Evolutionary conservation across 2,888 invertebrate species (phyloP), one percentile per base, ranked within the genome.

Genomic region (Hemicrepidius hirtus): DNA sequence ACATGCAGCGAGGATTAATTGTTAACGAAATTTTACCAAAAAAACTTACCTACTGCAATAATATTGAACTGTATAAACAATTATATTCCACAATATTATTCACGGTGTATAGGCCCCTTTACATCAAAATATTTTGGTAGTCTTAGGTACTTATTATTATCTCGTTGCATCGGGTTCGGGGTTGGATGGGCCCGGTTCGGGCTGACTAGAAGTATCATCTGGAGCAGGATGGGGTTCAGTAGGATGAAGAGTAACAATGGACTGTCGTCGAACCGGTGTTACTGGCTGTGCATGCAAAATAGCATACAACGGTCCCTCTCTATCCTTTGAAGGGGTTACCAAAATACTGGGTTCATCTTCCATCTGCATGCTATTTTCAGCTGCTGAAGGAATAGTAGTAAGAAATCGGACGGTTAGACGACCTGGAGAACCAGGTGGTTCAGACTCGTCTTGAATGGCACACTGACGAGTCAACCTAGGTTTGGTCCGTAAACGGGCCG

Each of bases 391-490:
- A 81, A 93, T 93, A 12, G 93, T 93, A 32, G 93, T 91, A 68
- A 93, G 86, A 79, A 92, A 91, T 41, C 92, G 89, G 35, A 88
- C 88, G 9, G 88, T 88, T 55, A 88, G 80, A 41, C 87, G 79
- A 2, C 89, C 88, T 0, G 91, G 90, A 0, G 90, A 89, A 3
- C 88, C 88, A 9, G 91, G 91, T 55, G 92, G 90, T 82, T 94
- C 94, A 24, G 79, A 76, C 75, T 95, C 95, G 81, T 93, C 94
- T 81, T 92, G 91, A 72, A 95, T 90, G 12, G 95, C 95, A 79
- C 92, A 91, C 85, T 96, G 96, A 6, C 95, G 90, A 44, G 94
- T 94, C 62, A 95, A 87, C 20, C 94, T 90, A 6, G 94, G 95
- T 84, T 94, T 94, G 64, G 89, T 83, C 75, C 89, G 85, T 13